phyloP scores from a whole-genome alignment of 2,888 invertebrate genomes.

The Incurvaria masculella region DNA sequence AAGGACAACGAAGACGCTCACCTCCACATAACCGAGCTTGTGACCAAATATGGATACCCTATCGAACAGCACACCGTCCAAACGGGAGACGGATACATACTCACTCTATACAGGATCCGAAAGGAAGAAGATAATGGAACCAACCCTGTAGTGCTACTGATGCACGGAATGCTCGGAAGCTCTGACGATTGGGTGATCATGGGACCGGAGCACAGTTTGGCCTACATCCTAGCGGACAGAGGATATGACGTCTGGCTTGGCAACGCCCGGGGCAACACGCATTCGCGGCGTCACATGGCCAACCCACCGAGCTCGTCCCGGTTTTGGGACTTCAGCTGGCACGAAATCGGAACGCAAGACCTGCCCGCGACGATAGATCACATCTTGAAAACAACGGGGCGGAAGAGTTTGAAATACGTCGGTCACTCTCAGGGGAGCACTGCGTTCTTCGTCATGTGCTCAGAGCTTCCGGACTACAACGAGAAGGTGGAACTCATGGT shows the following conservation, averaged over 20 bases:
- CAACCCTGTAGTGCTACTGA: conserved; percentile 30
- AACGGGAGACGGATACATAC: conserved; percentile 32
- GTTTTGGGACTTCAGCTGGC: conserved; percentile 76
- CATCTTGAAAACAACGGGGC: conserved; percentile 50
- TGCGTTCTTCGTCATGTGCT: conserved; percentile 54
- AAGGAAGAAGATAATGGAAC: conserved; percentile 12
- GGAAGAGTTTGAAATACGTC: conserved; percentile 57
- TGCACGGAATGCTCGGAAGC: conserved; percentile 36
- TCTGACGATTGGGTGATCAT: conserved; percentile 34
- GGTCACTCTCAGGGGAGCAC: conserved; percentile 72
- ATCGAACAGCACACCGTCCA: conserved; percentile 26
- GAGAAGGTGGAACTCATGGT: conserved; percentile 51
- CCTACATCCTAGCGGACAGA: conserved; percentile 52
- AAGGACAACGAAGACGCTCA: conserved; percentile 27
- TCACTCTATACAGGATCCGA: conserved; percentile 31
- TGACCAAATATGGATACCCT: conserved; percentile 28
- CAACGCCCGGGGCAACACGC: conserved; percentile 73
- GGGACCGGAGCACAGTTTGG: conserved; percentile 29
- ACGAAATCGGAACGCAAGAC: conserved; percentile 75
- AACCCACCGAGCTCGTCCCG: conserved; percentile 30
- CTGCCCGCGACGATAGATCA: conserved; percentile 78
- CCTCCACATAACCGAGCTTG: conserved; percentile 23
- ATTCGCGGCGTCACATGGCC: conserved; percentile 52
- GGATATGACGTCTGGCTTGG: conserved; percentile 78
- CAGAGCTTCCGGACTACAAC: conserved; percentile 53